Evolutionary conservation across 2,113 vertebrate genomes (phyloP).

Genomic region (Ciconia stormi): DNA sequence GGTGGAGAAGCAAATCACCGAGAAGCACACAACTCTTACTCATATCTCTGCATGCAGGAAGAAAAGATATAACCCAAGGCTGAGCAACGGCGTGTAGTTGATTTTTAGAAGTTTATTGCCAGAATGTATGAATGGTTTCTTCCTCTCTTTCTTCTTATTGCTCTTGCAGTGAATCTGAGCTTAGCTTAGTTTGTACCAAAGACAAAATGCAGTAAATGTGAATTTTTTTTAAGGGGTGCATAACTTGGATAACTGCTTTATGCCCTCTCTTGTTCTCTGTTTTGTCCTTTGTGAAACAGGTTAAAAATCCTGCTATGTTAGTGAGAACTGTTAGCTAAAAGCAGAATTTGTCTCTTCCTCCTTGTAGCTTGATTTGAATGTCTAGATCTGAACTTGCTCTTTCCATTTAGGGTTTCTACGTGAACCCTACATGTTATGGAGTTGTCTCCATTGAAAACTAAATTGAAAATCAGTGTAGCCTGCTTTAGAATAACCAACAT

Average conservation of each 20-base stretch:
- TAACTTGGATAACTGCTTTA: background rate
- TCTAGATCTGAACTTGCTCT: background rate
- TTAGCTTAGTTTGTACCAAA: slow-evolving; percentile 41
- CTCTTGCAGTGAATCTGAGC: background rate
- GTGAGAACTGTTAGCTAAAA: background rate
- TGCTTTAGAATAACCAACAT: background rate
- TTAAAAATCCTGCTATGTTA: background rate
- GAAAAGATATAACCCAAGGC: background rate
- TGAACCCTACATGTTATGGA: background rate
- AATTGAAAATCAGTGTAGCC: background rate
- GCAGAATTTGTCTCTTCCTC: background rate
- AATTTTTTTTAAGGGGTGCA: background rate
- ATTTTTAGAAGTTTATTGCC: background rate
- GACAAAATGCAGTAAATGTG: background rate
- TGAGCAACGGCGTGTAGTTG: background rate
- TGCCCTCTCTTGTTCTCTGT: background rate
- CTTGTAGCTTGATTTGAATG: background rate
- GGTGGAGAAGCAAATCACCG: background rate
- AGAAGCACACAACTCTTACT: background rate
- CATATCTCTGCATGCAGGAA: background rate
- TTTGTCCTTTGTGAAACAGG: background rate
- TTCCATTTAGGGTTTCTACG: background rate
- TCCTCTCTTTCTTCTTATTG: background rate
- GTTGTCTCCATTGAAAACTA: background rate
- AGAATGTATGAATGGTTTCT: background rate